Percentiles rank a stretch among this genome's conserved stretches.
These are phyloP conservation scores for Euschistus heros DNA, from an alignment of 1,140 invertebrate genomes.

Conservation along the genomic window DNA sequence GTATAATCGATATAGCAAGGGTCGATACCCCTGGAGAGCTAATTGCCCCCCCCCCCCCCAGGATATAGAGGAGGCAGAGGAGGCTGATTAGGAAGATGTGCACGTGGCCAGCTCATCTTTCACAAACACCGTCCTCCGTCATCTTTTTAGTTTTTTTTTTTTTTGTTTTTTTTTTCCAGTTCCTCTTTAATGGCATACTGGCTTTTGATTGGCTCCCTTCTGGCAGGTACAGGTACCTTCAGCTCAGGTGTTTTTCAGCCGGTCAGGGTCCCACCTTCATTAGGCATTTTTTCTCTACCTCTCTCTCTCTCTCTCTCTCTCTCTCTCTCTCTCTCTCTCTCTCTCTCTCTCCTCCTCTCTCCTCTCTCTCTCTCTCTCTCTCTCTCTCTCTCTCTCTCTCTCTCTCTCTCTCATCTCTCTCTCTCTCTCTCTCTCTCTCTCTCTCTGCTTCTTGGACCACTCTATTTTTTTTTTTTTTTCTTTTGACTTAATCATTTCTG, in stretches of 20 bases:
- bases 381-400: no score
- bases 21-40: no score
- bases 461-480: conserved; percentile 12
- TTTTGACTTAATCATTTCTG: conserved; percentile 12
- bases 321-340: no score
- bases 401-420: no score
- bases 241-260: background rate
- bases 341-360: no score
- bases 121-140: conserved; percentile 8
- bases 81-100: conserved; percentile 5
- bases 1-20: no score
- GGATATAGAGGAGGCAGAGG: background rate
- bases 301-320: no score
- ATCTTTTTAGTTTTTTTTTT: conserved; percentile 1
- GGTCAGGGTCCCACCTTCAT: no score
- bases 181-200: conserved; percentile 5
- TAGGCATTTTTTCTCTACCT: no score
- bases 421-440: no score
- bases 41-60: no score
- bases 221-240: background rate
- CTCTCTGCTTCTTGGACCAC: conserved; percentile 11
- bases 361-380: no score
- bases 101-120: background rate
- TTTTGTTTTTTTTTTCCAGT: conserved; percentile 13
- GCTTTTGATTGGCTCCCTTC: background rate